A percentile compares a stretch with the other conserved stretches of the same genome.
Evolutionary conservation across 1,140 invertebrate species (phyloP).

Genomic region (Dreissena rostriformis): DNA sequence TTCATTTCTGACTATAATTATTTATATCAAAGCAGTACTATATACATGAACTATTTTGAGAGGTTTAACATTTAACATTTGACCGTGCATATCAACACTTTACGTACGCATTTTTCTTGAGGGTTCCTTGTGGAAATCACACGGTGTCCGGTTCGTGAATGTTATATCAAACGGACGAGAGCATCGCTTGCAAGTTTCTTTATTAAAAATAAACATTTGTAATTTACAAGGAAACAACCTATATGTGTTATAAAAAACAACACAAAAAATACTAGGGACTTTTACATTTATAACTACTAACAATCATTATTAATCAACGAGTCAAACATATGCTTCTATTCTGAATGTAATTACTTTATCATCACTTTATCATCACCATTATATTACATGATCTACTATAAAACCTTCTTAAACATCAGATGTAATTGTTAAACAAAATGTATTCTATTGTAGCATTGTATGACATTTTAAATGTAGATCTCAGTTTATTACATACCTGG

Average conservation of each 20-base stretch:
- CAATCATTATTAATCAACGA: not conserved
- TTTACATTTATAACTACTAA: not conserved
- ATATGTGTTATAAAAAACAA: not conserved
- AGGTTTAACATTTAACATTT: too few species aligned
- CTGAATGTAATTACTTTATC: not conserved
- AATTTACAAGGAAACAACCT: not conserved
- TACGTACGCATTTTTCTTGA: constrained; percentile 23
- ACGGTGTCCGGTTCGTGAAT: not conserved
- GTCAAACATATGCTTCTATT: not conserved
- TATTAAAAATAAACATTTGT: not conserved
- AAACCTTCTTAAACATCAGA: not conserved
- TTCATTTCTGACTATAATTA: not conserved
- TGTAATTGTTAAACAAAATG: not conserved
- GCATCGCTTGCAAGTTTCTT: constrained; percentile 14
- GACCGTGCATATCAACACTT: too few species aligned
- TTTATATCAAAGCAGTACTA: too few species aligned
- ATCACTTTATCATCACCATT: not conserved
- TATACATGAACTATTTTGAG: too few species aligned
- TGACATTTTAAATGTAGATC: not conserved
- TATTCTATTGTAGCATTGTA: not conserved
- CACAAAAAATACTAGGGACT: not conserved
- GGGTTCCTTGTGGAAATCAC: constrained; percentile 24
- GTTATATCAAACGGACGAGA: constrained; percentile 16
- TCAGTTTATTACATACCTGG: not conserved
- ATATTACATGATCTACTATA: not conserved